A percentile compares a stretch with the other conserved stretches of the same genome.
These are phyloP conservation scores for Malurus leucopterus DNA, from an alignment of 2,797 vertebrate species.

Conservation along the genomic window DNA sequence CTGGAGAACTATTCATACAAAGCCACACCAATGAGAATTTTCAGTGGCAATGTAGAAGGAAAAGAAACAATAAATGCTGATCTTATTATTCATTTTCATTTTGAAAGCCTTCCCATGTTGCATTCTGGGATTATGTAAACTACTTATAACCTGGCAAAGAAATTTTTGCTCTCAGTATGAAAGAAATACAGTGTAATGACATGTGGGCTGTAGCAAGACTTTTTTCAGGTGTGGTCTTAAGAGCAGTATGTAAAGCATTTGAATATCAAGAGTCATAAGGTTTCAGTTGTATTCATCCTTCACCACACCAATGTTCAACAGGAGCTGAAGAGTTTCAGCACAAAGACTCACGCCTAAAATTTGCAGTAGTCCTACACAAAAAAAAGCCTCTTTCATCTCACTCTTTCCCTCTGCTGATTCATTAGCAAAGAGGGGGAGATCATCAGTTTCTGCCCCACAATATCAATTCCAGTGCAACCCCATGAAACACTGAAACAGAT, in stretches of 20 bases:
- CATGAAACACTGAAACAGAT: neutral
- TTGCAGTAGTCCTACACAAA: neutral
- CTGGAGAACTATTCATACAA: slow-evolving; percentile 67
- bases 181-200: slow-evolving; percentile 18
- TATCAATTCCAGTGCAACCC: neutral
- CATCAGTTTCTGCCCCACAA: neutral
- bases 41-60: slow-evolving; percentile 51
- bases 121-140: slow-evolving; percentile 62
- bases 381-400: neutral
- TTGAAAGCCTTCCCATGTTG: slow-evolving; percentile 52
- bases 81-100: slow-evolving; percentile 61
- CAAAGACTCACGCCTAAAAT: neutral
- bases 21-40: slow-evolving; percentile 67
- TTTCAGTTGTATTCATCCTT: neutral
- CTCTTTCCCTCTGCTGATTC: neutral
- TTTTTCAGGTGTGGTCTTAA: slow-evolving; percentile 11
- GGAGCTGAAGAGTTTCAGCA: neutral
- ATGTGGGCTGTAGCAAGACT: neutral
- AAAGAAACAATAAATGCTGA: slow-evolving; percentile 60
- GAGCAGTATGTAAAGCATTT: neutral
- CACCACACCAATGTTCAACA: neutral
- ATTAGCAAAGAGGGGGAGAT: neutral
- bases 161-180: slow-evolving; percentile 18
- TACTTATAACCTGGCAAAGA: slow-evolving; percentile 37
- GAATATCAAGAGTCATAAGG: neutral